Conservation (phyloP, 2,113 vertebrate species). For the Paramisgurnus dabryanus region DNA sequence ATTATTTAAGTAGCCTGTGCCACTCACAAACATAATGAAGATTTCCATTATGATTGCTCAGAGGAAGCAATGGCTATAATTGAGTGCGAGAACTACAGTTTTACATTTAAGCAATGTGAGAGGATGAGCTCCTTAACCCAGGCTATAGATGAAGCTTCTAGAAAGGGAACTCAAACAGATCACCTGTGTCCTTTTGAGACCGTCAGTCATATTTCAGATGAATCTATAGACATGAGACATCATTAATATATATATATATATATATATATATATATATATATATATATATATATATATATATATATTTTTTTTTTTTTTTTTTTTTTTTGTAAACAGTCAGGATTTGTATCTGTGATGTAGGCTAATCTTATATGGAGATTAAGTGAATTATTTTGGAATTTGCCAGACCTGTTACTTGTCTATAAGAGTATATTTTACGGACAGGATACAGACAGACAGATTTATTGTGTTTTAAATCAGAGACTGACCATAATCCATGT, state of each 20-base stretch:
- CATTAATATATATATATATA: too few relatives aligned
- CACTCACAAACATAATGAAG: constrained; percentile 51
- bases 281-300: neutral
- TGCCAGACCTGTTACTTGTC: neutral
- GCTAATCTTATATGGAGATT: neutral
- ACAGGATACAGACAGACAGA: constrained; percentile 6
- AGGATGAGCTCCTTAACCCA: neutral
- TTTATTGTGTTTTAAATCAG: neutral
- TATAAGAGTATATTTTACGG: constrained; percentile 4
- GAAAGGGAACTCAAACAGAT: too few relatives aligned
- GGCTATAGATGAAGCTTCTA: too few relatives aligned
- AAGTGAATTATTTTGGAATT: neutral
- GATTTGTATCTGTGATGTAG: neutral
- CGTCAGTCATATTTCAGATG: too few relatives aligned
- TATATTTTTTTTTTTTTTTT: neutral
- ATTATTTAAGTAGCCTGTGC: constrained; percentile 42
- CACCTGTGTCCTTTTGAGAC: too few relatives aligned
- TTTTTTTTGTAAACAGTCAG: neutral
- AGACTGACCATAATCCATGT: constrained; percentile 29
- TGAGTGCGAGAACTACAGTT: constrained; percentile 19
- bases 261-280: too few relatives aligned
- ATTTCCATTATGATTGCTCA: constrained; percentile 38
- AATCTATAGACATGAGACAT: too few relatives aligned
- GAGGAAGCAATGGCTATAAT: constrained; percentile 27
- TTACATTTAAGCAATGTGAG: neutral